Percentiles rank a stretch among this genome's conserved stretches.
Conservation (phyloP, 1,140 invertebrate genomes). For the Drosophila ercepeae region DNA sequence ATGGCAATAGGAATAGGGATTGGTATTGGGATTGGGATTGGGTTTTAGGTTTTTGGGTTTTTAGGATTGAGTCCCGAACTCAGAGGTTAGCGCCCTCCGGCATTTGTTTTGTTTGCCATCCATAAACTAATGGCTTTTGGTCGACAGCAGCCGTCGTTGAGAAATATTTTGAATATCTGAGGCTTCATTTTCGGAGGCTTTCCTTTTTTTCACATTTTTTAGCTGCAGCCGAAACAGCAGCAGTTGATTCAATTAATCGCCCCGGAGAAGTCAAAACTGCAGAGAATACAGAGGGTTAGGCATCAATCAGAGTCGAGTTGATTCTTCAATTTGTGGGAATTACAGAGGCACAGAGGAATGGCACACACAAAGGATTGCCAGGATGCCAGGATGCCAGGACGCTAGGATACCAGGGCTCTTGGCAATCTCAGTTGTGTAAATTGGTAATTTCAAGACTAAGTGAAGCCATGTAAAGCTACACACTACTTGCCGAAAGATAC, state of each 20-base stretch:
- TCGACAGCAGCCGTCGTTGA: constrained; percentile 12
- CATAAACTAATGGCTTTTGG: constrained; percentile 68
- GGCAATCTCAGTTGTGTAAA: constrained; percentile 42
- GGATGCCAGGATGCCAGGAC: constrained; percentile 7
- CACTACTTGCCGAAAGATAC: constrained; percentile 28
- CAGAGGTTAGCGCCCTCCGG: constrained; percentile 72
- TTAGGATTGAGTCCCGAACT: constrained; percentile 7
- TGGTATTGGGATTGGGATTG: constrained; percentile 5
- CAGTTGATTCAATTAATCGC: constrained; percentile 48
- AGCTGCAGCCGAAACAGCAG: constrained; percentile 8
- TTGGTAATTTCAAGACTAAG: constrained; percentile 36
- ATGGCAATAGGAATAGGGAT: neutral
- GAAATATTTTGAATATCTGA: constrained; percentile 60
- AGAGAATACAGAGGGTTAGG: constrained; percentile 15
- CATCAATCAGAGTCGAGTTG: constrained; percentile 50
- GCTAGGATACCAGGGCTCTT: constrained; percentile 19
- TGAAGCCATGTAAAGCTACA: constrained; percentile 20
- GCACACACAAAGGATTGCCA: constrained; percentile 24
- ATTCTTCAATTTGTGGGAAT: constrained; percentile 52
- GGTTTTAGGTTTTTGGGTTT: constrained; percentile 15
- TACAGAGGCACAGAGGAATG: constrained; percentile 11
- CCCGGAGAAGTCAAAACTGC: constrained; percentile 36
- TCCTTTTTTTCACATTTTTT: neutral
- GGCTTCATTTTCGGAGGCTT: constrained; percentile 12
- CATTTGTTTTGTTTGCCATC: constrained; percentile 64